Conservation (phyloP, 2,113 vertebrate genomes). For the Saguinus midas region DNA sequence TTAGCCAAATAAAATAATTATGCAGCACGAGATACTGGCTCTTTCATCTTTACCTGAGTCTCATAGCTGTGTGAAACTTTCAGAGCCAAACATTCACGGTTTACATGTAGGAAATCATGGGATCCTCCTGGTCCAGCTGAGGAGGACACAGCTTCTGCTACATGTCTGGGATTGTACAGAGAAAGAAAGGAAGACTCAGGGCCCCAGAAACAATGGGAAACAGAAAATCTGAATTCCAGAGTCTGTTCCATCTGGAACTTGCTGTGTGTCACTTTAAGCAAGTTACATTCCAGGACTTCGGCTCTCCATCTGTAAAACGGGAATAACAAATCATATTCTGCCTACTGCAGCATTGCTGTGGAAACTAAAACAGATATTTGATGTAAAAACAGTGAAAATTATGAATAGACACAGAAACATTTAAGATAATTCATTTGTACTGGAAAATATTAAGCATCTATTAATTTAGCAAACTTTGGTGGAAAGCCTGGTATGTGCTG, state of each 20-base stretch:
- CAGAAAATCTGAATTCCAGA: background rate
- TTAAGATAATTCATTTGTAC: background rate
- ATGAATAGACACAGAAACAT: background rate
- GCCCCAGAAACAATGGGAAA: background rate
- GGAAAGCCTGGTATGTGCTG: background rate
- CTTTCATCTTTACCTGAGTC: background rate
- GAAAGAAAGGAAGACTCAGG: accelerated
- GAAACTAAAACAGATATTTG: background rate
- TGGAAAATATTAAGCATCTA: background rate
- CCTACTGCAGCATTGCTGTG: background rate
- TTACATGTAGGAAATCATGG: background rate
- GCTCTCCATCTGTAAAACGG: background rate
- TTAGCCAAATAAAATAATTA: background rate
- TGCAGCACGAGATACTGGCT: background rate
- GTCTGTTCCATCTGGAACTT: background rate
- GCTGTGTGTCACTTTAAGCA: background rate
- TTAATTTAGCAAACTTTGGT: background rate
- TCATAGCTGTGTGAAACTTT: background rate
- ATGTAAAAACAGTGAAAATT: background rate
- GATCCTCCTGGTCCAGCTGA: background rate
- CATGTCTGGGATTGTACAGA: accelerated
- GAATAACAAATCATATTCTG: background rate
- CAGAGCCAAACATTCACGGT: background rate
- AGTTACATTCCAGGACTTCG: background rate
- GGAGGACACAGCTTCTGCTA: background rate